phyloP scores from a whole-genome alignment of 2,113 vertebrate species.

The Callipepla squamata region DNA sequence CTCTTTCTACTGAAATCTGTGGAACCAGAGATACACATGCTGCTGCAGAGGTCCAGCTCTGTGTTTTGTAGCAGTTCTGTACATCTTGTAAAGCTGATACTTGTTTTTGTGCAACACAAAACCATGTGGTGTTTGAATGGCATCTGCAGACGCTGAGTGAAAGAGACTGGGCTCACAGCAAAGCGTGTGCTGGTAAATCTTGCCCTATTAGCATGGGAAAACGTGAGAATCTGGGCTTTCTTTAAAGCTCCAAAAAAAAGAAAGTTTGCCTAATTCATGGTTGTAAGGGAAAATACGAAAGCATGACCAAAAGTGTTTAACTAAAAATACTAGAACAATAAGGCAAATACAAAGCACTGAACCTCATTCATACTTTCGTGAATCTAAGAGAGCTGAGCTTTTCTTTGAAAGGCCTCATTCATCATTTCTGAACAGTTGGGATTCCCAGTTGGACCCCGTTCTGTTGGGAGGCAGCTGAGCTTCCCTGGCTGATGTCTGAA shows the following conservation, averaged over 20 bases:
- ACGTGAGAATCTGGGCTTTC: neutral
- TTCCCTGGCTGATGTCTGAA: neutral
- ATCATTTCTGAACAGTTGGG: neutral
- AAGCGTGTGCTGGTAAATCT: neutral
- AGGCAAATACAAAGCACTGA: neutral
- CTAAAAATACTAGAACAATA: neutral
- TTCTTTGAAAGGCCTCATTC: neutral
- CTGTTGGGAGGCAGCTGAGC: neutral
- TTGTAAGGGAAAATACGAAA: neutral
- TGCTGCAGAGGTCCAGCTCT: neutral
- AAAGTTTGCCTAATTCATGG: neutral
- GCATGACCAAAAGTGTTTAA: neutral
- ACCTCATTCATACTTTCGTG: neutral
- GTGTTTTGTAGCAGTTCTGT: neutral
- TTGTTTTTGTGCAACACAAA: neutral
- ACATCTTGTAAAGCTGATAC: neutral
- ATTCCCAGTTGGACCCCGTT: neutral
- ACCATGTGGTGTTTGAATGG: neutral
- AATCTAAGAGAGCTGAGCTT: neutral
- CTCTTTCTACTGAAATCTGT: neutral
- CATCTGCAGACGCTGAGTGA: neutral
- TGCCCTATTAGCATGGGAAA: neutral
- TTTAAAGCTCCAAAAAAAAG: neutral
- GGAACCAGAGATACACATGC: neutral
- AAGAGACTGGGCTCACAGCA: neutral